Conservation (phyloP, 92 coral and sea anemone genomes). For the Virgularia gustaviana region DNA sequence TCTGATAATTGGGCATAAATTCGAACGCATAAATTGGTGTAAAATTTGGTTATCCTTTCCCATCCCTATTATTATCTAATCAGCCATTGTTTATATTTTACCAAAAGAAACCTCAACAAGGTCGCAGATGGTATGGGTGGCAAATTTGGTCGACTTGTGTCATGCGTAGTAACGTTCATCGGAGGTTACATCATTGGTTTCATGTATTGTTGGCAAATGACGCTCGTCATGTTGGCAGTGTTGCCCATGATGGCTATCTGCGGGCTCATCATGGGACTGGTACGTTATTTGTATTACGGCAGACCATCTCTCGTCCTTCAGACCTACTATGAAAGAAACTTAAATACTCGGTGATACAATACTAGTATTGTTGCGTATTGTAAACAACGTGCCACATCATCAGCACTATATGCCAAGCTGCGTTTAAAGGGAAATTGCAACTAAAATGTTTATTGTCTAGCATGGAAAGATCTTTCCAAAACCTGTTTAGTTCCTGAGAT, state of each 20-base stretch:
- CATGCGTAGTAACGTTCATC: constrained; percentile 58
- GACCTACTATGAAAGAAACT: too few relatives aligned
- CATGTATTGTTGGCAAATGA: constrained; percentile 77
- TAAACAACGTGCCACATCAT: too few relatives aligned
- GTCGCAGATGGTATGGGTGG: constrained; percentile 81
- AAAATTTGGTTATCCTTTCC: not conserved
- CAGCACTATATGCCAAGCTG: too few relatives aligned
- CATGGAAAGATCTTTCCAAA: too few relatives aligned
- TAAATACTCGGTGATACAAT: too few relatives aligned
- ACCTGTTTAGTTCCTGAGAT: too few relatives aligned
- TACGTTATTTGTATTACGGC: not conserved
- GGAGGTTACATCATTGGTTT: constrained; percentile 82
- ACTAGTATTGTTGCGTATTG: too few relatives aligned
- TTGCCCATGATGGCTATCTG: constrained; percentile 66
- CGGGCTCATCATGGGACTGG: constrained; percentile 80
- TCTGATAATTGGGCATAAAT: not conserved
- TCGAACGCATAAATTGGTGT: not conserved
- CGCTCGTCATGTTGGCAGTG: constrained; percentile 73
- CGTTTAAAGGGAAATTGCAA: too few relatives aligned
- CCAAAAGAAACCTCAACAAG: constrained; percentile 76
- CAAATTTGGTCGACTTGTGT: constrained; percentile 72
- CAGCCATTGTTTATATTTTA: too few relatives aligned
- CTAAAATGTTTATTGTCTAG: too few relatives aligned
- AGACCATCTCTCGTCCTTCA: not conserved
- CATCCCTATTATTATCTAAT: too few relatives aligned